Base-by-base conservation (phyloP, 1,140 invertebrate genomes). In the Liolophura sinensis region DNA sequence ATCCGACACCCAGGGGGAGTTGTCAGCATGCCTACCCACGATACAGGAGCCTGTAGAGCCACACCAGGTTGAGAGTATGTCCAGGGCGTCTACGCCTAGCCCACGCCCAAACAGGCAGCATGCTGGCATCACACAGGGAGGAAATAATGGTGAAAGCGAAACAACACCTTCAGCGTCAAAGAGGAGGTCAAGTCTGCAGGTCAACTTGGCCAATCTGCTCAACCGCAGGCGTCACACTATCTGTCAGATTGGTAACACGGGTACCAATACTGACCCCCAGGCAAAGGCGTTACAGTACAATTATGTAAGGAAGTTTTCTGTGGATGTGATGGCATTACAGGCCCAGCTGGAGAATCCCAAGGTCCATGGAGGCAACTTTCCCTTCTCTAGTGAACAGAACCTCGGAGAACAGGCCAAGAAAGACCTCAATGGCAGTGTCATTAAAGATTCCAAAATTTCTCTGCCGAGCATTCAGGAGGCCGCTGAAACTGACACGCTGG, bases 291-390 rank as follows among this genome's bases (percentile, higher is more conserved):
- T 77, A 64, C 72, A 79, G 27, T 83, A 83, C 68, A 78, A 76
- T 50, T 84, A 84, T 71, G 77, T 84, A 1, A 63, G 80, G 50
- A 82, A 84, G 65, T 84, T 81, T 69, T 82, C 82, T 56, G 81
- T 84, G 9, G 82, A 84, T 62, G 79, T 82, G 58, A 70, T 73
- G 55, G 82, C 82, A 3, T 64, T 84, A 24, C 79, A 81, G 70
- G 76, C 79, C 18, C 82, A 84, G 62, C 70, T 84, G 40, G 78
- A 81, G 63, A 82, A 84, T 69, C 82, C 82, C 6, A 82, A 81
- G 70, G 71, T 77, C 14, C 77, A 76, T 60, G 74, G 72, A 18
- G 74, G 74, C n/a, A 73, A 67, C 46, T 78, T 73, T 62, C 78
- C 81, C 16, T 82, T 79, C 62, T 69, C 31, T 9, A 40, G 31